Conservation (phyloP, 2,888 invertebrate genomes). For the Philaethria dido region DNA sequence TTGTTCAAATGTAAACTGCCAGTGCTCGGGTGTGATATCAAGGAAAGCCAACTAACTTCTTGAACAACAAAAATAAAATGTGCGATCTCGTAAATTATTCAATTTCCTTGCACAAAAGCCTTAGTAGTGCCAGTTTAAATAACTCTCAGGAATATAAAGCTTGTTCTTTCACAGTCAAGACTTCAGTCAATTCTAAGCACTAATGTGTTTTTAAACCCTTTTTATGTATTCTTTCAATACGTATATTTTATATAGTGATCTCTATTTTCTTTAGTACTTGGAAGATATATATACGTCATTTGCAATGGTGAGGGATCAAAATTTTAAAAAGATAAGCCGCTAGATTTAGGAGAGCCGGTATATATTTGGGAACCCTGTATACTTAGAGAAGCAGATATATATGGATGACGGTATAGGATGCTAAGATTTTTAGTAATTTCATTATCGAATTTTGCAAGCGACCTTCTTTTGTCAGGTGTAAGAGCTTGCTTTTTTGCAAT, state of each 20-base stretch:
- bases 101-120: constrained; percentile 30
- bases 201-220: constrained; percentile 12
- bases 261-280: background rate
- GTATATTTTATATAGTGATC: background rate
- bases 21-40: constrained; percentile 37
- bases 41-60: constrained; percentile 33
- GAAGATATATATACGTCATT: too few relatives aligned
- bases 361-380: too few relatives aligned
- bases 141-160: constrained; percentile 20
- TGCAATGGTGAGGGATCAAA: too few relatives aligned
- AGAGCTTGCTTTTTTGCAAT: too few relatives aligned
- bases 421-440: too few relatives aligned
- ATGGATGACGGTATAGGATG: too few relatives aligned
- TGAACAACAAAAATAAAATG: constrained; percentile 38
- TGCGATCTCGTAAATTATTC: constrained; percentile 33
- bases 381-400: too few relatives aligned
- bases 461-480: too few relatives aligned
- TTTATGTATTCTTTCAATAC: background rate
- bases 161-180: constrained; percentile 1
- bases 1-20: constrained; percentile 33
- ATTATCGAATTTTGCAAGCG: too few relatives aligned
- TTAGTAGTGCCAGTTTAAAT: constrained; percentile 26
- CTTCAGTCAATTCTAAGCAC: constrained; percentile 1
- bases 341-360: too few relatives aligned
- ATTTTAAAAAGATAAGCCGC: too few relatives aligned